phyloP scores from a whole-genome alignment of 2,113 vertebrate species.

The Thamnophis sirtalis region DNA sequence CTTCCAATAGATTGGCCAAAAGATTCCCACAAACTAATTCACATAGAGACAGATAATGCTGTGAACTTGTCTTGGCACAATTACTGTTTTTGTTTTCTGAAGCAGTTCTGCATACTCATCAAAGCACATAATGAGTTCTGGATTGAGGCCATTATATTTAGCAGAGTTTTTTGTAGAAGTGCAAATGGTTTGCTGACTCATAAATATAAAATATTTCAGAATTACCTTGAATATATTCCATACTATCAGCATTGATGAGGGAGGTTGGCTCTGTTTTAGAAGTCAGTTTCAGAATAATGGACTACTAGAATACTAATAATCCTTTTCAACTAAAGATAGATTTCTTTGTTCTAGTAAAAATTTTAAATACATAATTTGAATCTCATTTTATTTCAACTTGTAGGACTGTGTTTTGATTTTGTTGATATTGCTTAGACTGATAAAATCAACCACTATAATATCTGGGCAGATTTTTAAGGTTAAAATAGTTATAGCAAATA shows the following conservation, averaged over 20 bases:
- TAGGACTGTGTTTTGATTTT: background rate
- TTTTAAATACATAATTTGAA: background rate
- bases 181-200: background rate
- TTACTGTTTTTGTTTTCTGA: background rate
- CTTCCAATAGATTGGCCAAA: background rate
- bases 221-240: background rate
- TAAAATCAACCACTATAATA: background rate
- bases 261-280: background rate
- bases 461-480: background rate
- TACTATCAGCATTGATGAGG: background rate
- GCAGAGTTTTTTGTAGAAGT: background rate
- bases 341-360: background rate
- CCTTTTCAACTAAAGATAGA: background rate
- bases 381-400: background rate
- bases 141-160: background rate
- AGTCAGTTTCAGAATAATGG: background rate
- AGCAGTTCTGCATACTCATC: background rate
- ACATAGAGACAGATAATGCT: background rate
- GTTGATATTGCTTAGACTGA: background rate
- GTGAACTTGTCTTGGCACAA: background rate
- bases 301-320: background rate
- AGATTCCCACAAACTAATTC: background rate
- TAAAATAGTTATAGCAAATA: background rate
- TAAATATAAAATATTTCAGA: background rate
- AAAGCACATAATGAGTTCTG: background rate